phyloP scores from a whole-genome alignment of 2,113 vertebrate species.

The Cathartes aura region DNA sequence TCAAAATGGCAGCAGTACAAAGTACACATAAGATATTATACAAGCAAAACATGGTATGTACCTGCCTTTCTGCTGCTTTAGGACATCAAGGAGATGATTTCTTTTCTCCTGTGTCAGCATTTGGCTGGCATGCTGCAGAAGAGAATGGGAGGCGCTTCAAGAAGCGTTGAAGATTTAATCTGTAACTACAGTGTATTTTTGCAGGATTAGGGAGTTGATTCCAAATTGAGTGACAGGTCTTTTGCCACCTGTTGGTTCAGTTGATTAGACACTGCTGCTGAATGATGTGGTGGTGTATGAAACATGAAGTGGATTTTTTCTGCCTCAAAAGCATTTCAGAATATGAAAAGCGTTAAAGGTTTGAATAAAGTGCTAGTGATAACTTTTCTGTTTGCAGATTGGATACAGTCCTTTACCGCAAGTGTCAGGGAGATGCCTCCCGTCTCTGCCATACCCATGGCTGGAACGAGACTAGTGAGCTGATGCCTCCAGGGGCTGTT shows the following conservation, averaged over 20 bases:
- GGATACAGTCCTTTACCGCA: constrained; percentile 92
- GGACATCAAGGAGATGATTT: neutral
- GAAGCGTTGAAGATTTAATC: neutral
- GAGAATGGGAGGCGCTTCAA: neutral
- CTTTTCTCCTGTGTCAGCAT: neutral
- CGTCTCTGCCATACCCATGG: constrained; percentile 93
- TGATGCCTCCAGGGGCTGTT: constrained; percentile 91
- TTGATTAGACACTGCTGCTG: neutral
- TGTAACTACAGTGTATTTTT: neutral
- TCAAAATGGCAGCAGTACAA: neutral
- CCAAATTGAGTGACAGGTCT: accelerated
- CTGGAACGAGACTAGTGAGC: constrained; percentile 95
- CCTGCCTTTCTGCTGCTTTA: neutral
- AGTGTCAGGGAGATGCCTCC: constrained; percentile 94
- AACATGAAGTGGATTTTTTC: neutral
- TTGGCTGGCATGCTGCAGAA: neutral
- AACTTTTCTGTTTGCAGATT: constrained; percentile 72
- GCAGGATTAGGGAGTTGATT: neutral
- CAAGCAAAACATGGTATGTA: neutral
- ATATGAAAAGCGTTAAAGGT: accelerated
- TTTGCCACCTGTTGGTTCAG: neutral
- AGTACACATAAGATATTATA: neutral
- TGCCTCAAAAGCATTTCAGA: neutral
- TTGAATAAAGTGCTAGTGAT: neutral
- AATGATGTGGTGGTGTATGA: neutral